Percentiles rank a stretch among this genome's conserved stretches.
These are phyloP conservation scores for Aporophyla lueneburgensis DNA, from an alignment of 2,888 invertebrate species.

Conservation along the genomic window DNA sequence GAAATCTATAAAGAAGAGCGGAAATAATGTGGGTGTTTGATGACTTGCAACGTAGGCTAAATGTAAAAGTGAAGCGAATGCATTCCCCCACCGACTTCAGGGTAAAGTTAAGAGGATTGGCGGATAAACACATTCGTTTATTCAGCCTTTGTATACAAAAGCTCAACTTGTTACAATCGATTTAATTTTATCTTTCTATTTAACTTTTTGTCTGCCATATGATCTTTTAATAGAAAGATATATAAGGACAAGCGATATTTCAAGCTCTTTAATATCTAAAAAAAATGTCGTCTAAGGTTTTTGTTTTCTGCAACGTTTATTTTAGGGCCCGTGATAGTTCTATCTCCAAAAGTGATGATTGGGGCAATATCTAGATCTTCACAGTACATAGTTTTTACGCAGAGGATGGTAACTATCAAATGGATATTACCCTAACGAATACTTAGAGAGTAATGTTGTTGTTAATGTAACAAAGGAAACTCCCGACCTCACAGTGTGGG, in stretches of 20 bases:
- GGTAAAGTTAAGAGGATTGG: slow-evolving; percentile 46
- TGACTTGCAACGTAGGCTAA: slow-evolving; percentile 37
- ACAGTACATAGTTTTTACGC: not conserved
- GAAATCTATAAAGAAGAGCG: slow-evolving; percentile 20
- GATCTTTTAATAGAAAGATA: not conserved
- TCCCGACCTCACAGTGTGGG: slow-evolving; percentile 27
- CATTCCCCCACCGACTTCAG: not conserved
- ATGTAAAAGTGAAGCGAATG: slow-evolving; percentile 29
- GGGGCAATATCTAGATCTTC: not conserved
- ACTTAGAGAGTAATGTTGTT: not conserved
- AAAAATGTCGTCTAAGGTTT: not conserved
- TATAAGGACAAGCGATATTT: not conserved
- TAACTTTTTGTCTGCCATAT: not conserved
- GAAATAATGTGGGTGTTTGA: slow-evolving; percentile 19
- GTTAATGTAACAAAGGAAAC: slow-evolving; percentile 26
- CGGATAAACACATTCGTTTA: slow-evolving; percentile 27
- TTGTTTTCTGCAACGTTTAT: not conserved
- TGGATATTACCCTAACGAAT: not conserved
- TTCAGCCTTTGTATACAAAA: slow-evolving; percentile 30
- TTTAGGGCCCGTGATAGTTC: not conserved
- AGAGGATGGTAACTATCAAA: not conserved
- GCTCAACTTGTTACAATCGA: slow-evolving; percentile 20
- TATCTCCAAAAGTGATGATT: not conserved
- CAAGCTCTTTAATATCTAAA: not conserved
- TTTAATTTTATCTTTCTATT: slow-evolving; percentile 8